phyloP scores from a whole-genome alignment of 2,888 invertebrate species.

The Metopia argyrocephala region DNA sequence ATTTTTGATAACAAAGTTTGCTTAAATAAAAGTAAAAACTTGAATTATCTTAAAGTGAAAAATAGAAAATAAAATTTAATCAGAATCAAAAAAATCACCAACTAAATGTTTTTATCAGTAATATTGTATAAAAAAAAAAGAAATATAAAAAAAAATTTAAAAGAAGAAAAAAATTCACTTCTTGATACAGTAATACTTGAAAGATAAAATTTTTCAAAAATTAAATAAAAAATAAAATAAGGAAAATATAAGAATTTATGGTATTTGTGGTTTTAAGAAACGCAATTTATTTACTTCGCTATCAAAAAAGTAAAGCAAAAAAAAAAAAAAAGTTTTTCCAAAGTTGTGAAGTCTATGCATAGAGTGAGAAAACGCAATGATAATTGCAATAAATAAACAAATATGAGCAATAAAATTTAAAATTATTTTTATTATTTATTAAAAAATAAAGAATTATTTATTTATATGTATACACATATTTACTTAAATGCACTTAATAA shows the following conservation, averaged over 20 bases:
- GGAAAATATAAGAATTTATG: conserved; percentile 43
- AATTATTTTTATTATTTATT: no score
- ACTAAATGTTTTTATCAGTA: conserved; percentile 23
- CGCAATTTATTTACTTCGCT: conserved; percentile 45
- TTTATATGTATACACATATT: no score
- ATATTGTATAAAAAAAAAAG: conserved; percentile 34
- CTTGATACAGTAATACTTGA: conserved; percentile 26
- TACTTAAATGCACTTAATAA: no score
- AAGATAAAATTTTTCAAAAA: conserved; percentile 44
- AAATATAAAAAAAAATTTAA: conserved; percentile 15
- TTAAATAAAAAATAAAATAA: background rate
- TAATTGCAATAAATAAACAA: no score
- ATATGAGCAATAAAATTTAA: no score
- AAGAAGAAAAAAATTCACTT: conserved; percentile 31
- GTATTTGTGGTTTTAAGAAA: conserved; percentile 53
- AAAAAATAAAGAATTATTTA: no score
- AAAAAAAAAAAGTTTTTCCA: background rate
- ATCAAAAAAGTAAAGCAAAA: conserved; percentile 31
- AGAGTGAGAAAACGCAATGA: no score
- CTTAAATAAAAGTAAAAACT: conserved; percentile 58
- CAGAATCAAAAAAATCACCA: background rate
- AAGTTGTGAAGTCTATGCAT: background rate
- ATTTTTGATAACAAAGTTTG: conserved; percentile 55
- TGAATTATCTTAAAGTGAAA: conserved; percentile 42
- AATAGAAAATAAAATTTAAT: conserved; percentile 1